Base-by-base conservation (phyloP, 1,140 invertebrate species). In the Sinella curviseta region DNA sequence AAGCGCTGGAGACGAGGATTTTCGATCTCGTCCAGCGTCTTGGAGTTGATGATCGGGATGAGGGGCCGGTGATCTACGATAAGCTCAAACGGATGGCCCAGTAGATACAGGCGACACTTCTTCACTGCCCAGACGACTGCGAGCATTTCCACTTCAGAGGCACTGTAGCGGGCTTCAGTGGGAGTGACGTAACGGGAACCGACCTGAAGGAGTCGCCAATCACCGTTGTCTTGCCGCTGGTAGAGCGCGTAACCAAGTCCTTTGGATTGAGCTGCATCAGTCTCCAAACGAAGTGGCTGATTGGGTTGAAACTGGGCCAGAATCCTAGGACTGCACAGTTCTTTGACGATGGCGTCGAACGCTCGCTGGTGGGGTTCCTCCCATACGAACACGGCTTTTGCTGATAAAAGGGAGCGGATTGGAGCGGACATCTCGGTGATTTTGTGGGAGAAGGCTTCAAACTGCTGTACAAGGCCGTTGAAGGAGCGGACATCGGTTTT, bases 401-500 rank as follows among this genome's bases (percentile, higher is more conserved):
- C 8, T 3, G 28, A 70, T 8, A 70, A 24, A 8, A 70, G 65
- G 4, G 65, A 30, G 2, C 65, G 26, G 12, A 70, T 31, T 30
- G 65, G 65, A 1, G 65, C 31, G 26, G 30, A 30, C 12, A 70
- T 4, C 12, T 70, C 65, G 26, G 65, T 33, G 31, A 70, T 70
- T 33, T 33, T 30, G 31, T 70, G 31, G 3, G 65, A 70, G 65
- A 70, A 70, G 31, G 65, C 26, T n/a, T 70, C 65, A 70, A 70
- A 70, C 24, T 70, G 65, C 24, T 70, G 65, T 31, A 70, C 65
- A 33, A 70, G 65, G 2, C 65, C 65, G 12, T 8, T 8, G 65
- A 70, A 70, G 2, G 65, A 70, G 2, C 65, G 65, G n/a, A 70
- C 65, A n/a, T 70, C 65, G 12, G 65, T 70, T 70, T 70, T 70